Evolutionary conservation across 2,888 invertebrate genomes (phyloP), one percentile per base, ranked within the genome.

Genomic region (Chymomyza caudatula): DNA sequence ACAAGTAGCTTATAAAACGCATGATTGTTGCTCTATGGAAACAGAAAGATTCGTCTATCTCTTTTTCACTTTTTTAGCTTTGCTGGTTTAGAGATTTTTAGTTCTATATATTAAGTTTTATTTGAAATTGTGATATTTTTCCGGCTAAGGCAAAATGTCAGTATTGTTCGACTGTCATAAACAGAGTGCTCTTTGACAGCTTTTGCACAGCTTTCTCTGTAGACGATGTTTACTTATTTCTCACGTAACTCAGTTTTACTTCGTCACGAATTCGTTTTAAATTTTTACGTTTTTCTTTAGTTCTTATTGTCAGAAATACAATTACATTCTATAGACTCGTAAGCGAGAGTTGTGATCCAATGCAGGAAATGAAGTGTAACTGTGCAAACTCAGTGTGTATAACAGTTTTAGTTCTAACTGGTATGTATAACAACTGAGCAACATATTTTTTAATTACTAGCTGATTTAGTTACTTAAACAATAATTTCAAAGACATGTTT

Each of bases 311-410:
- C 1, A 64, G 73, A 57, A 61, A 19, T 44, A 29, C 17, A 63
- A 59, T 15, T 63, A 72, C 67, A 67, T 58, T 55, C 51, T n/a
- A 43, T 62, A 4, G 66, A 65, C 59, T 57, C 65, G 57, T 29
- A 79, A 79, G 85, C 85, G 85, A 85, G 85, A 73, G 63, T 63
- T 76, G 63, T 60, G 2, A 22, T 56, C 43, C 17, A 63, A 73
- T 68, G 23, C 60, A 73, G 78, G 82, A 79, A 84, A 68, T 57
- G 43, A 15, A 23, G 0, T 11, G 29, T 37, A 37, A 25, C 25
- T 25, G 25, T 6, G 25, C 25, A 25, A 37, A 11, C 11, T 37
- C 2, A 37, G 11, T 11, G 11, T 11, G 29, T 37, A 37, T 37
- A 37, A 37, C 29, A 37, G 29, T 37, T 37, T 37, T n/a, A n/a